These are phyloP conservation scores for Ianthella basta DNA, from an alignment of 37 sponge, comb jelly and placozoan genomes.

Conservation along the genomic window DNA sequence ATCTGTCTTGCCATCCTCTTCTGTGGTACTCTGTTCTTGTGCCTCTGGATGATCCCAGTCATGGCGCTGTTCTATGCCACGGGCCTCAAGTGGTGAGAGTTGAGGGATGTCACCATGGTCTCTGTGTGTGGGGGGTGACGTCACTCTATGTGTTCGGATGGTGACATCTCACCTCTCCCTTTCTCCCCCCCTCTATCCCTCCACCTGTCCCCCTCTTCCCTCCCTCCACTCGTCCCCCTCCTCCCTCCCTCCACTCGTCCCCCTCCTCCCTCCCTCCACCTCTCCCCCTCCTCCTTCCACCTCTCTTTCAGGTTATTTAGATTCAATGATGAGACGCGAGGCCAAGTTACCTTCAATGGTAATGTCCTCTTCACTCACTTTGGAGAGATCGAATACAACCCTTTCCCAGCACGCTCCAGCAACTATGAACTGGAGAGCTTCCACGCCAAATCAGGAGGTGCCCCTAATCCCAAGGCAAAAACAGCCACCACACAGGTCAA, in stretches of 20 bases:
- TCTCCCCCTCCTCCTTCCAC: too few relatives aligned
- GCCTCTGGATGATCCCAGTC: conserved; percentile 72
- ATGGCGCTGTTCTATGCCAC: conserved; percentile 40
- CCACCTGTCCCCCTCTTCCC: background rate
- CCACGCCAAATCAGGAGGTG: background rate
- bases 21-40: conserved; percentile 52
- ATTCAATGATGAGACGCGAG: conserved; percentile 32
- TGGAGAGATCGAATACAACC: conserved; percentile 50
- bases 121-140: too few relatives aligned
- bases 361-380: conserved; percentile 82
- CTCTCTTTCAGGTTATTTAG: conserved; percentile 43
- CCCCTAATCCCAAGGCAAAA: background rate
- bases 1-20: conserved; percentile 40
- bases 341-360: conserved; percentile 63
- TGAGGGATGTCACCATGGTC: too few relatives aligned
- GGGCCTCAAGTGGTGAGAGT: conserved; percentile 54
- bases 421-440: background rate
- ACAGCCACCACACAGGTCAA: background rate
- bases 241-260: background rate
- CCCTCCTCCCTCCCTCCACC: background rate
- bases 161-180: background rate
- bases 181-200: background rate
- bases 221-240: background rate
- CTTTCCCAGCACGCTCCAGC: background rate
- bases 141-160: too few relatives aligned